phyloP scores from a whole-genome alignment of 1,140 invertebrate species.

The Theocolax elegans region DNA sequence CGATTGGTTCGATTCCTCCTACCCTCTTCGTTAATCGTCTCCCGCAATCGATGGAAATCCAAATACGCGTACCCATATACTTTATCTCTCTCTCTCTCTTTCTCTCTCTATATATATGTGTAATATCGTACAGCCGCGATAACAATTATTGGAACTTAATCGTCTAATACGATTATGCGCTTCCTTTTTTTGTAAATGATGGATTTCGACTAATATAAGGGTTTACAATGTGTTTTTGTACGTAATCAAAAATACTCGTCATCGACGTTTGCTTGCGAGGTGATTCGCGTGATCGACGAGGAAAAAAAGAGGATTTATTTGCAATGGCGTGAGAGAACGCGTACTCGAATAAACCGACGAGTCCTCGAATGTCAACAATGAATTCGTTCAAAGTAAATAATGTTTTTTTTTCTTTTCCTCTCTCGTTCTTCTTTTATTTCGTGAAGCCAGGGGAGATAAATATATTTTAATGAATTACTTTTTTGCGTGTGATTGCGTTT shows the following conservation, averaged over 20 bases:
- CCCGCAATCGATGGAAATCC: constrained; percentile 1
- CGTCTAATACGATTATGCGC: too few species aligned
- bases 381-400: constrained; percentile 4
- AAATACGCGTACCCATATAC: constrained; percentile 22
- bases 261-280: too few species aligned
- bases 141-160: too few species aligned
- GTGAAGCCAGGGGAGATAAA: not conserved
- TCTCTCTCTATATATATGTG: too few species aligned
- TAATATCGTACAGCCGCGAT: too few species aligned
- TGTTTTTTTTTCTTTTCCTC: not conserved
- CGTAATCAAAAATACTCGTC: too few species aligned
- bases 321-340: too few species aligned
- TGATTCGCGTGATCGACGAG: too few species aligned
- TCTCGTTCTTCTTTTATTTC: not conserved
- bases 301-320: too few species aligned
- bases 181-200: too few species aligned
- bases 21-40: constrained; percentile 19
- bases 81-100: too few species aligned
- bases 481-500: too few species aligned
- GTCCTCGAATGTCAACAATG: constrained; percentile 3
- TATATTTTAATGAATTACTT: not conserved
- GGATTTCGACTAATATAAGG: constrained; percentile 36
- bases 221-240: not conserved
- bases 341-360: constrained; percentile 5
- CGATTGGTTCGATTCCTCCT: constrained; percentile 32